Evolutionary conservation across 2,888 invertebrate genomes (phyloP).

Genomic region (Muschampia plurimacula): DNA sequence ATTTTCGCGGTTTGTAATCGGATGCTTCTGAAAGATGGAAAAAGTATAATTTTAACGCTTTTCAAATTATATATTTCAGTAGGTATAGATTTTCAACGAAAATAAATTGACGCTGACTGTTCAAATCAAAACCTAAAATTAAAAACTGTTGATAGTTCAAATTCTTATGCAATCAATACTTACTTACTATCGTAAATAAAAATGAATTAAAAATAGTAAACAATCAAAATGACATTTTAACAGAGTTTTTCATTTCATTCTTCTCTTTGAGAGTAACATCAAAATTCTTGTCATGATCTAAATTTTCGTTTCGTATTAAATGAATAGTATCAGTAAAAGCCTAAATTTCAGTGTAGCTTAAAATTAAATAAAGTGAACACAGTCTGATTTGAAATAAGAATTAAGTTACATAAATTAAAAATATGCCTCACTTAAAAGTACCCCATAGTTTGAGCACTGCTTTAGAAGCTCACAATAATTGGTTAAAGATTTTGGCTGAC

Average conservation of each 20-base stretch:
- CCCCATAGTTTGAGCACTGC: conserved; percentile 17
- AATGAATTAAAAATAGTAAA: background rate
- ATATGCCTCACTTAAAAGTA: conserved; percentile 21
- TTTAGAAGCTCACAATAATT: conserved; percentile 40
- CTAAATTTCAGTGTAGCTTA: conserved; percentile 13
- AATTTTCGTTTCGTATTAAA: conserved; percentile 7
- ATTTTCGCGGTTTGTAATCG: background rate
- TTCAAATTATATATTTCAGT: too few relatives aligned
- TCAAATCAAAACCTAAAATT: too few relatives aligned
- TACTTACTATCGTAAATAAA: too few relatives aligned
- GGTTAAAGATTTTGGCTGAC: conserved; percentile 30
- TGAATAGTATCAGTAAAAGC: background rate
- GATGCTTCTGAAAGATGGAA: conserved; percentile 11
- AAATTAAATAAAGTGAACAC: background rate
- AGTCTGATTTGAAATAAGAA: background rate
- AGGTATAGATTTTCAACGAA: too few relatives aligned
- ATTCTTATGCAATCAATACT: too few relatives aligned
- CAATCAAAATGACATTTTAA: background rate
- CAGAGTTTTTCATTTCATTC: background rate
- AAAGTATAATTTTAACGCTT: background rate
- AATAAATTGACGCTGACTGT: too few relatives aligned
- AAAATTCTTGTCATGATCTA: conserved; percentile 26
- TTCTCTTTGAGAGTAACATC: conserved; percentile 29
- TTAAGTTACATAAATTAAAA: background rate
- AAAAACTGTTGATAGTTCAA: too few relatives aligned